These are phyloP conservation scores for Idris sp. DNA, from an alignment of 1,140 invertebrate species.

Conservation along the genomic window DNA sequence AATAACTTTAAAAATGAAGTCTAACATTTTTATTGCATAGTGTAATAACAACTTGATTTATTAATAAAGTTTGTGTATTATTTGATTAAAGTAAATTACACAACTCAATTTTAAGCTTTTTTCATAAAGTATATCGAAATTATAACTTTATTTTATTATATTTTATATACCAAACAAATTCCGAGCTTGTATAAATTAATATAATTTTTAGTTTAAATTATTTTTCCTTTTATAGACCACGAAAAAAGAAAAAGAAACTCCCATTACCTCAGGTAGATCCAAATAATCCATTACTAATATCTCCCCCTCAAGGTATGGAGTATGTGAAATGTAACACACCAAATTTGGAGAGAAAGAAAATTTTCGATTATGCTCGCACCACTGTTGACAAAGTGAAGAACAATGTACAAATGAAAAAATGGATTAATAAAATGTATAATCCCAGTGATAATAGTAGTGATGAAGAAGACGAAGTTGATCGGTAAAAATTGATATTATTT, in stretches of 20 bases:
- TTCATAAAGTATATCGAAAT: neutral
- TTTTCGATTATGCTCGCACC: conserved; percentile 79
- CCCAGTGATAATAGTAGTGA: conserved; percentile 78
- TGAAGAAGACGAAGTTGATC: conserved; percentile 77
- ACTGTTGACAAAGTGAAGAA: too few species aligned
- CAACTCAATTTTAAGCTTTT: too few species aligned
- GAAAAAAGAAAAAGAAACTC: conserved; percentile 49
- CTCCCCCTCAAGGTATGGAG: conserved; percentile 73
- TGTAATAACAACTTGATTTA: too few species aligned
- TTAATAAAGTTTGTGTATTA: too few species aligned
- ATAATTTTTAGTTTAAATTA: too few species aligned
- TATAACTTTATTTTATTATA: conserved; percentile 20
- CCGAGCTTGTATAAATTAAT: too few species aligned
- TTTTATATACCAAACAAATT: too few species aligned
- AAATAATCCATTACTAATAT: conserved; percentile 80
- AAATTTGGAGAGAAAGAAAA: conserved; percentile 82
- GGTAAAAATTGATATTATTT: conserved; percentile 63
- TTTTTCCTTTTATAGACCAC: too few species aligned
- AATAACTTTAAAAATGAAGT: too few species aligned
- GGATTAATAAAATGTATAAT: conserved; percentile 83
- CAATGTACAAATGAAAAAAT: too few species aligned
- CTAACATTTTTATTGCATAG: too few species aligned
- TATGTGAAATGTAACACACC: conserved; percentile 83
- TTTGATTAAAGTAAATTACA: too few species aligned
- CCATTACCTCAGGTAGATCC: conserved; percentile 77